phyloP scores from a whole-genome alignment of 2,797 vertebrate genomes.

The Hemitrygon akajei region DNA sequence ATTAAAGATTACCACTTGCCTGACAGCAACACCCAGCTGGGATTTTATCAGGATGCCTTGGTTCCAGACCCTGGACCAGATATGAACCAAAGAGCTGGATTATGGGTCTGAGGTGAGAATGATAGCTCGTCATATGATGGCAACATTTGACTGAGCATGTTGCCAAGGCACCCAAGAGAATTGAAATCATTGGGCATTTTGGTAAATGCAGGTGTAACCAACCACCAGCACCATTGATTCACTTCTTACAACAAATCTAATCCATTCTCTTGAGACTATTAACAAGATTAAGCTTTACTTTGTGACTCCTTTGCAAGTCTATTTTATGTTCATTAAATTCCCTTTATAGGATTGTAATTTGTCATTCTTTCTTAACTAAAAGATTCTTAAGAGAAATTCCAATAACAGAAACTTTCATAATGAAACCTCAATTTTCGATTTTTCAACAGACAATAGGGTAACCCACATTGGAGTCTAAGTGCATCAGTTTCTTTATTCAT shows the following conservation, averaged over 20 bases:
- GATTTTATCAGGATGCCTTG: no score
- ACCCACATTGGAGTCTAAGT: background rate
- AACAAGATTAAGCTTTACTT: background rate
- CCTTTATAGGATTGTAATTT: background rate
- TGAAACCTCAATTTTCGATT: background rate
- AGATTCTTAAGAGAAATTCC: background rate
- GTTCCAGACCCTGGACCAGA: no score
- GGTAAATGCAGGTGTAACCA: background rate
- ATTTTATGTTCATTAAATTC: background rate
- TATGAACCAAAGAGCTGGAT: no score
- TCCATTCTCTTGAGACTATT: background rate
- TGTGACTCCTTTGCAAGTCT: background rate
- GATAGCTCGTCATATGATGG: no score
- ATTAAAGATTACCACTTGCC: no score
- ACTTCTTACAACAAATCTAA: background rate
- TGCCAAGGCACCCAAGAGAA: no score
- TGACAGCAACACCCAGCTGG: no score
- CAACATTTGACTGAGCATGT: no score
- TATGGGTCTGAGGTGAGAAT: no score
- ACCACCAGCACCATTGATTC: background rate
- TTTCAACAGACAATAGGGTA: background rate
- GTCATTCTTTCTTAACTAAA: background rate
- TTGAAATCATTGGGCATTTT: background rate
- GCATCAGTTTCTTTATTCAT: background rate
- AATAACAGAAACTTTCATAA: background rate